These are phyloP conservation scores for Pampusana beccarii DNA, from an alignment of 2,113 vertebrate species.

Conservation along the genomic window DNA sequence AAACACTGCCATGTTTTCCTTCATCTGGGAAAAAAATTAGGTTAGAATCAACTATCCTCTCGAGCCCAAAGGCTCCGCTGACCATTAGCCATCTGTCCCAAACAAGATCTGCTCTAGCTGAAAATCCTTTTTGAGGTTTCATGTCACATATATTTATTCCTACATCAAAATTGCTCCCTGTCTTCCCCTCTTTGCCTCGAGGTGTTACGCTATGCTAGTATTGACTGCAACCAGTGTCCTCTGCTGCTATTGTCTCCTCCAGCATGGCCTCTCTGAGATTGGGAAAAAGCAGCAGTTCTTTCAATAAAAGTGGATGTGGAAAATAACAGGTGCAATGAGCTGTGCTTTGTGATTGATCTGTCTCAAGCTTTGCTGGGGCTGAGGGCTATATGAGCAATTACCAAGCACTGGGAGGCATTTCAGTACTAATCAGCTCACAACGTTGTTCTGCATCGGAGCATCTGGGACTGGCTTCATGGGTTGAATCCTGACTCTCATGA, in stretches of 20 bases:
- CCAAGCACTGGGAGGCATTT: conserved; percentile 10
- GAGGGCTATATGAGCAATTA: conserved; percentile 19
- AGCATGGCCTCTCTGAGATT: not conserved
- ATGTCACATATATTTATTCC: not conserved
- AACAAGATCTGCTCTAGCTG: not conserved
- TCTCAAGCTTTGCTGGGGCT: not conserved
- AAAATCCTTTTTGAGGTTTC: not conserved
- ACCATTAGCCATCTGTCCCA: conserved; percentile 61
- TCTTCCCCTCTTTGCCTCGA: not conserved
- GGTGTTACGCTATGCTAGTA: not conserved
- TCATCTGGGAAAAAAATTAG: not conserved
- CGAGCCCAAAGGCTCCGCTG: not conserved
- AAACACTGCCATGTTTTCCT: not conserved
- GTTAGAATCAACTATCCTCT: not conserved
- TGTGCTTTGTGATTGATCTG: conserved; percentile 32
- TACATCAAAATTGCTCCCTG: not conserved
- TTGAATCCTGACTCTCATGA: not conserved
- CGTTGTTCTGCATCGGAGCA: not conserved
- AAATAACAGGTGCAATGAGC: conserved; percentile 57
- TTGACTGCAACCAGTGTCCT: not conserved
- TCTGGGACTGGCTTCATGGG: not conserved
- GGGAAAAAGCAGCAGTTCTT: not conserved
- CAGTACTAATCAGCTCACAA: conserved; percentile 20
- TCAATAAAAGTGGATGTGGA: conserved; percentile 8
- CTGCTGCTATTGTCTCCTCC: not conserved